Evolutionary conservation across 2,888 invertebrate genomes (phyloP).

Genomic region (Phaonia tiefii): DNA sequence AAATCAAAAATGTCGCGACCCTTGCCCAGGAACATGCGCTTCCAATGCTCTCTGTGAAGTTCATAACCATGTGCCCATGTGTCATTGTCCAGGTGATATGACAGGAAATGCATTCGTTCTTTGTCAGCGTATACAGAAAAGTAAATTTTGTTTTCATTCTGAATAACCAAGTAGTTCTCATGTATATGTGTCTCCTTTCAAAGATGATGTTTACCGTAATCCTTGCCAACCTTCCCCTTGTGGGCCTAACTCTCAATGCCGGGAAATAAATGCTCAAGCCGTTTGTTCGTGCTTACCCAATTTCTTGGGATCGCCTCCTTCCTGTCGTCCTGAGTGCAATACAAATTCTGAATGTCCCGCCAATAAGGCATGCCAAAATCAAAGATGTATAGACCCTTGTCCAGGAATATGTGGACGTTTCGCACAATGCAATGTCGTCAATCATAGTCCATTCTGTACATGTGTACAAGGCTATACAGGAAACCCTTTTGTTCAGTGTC

Average conservation of each 20-base stretch:
- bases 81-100: slow-evolving; percentile 86
- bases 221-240: slow-evolving; percentile 88
- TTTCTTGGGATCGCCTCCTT: slow-evolving; percentile 88
- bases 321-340: slow-evolving; percentile 89
- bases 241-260: slow-evolving; percentile 89
- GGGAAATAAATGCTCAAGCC: slow-evolving; percentile 86
- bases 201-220: slow-evolving; percentile 81
- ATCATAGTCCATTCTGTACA: slow-evolving; percentile 90
- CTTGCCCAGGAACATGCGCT: slow-evolving; percentile 87
- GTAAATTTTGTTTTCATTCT: slow-evolving; percentile 69
- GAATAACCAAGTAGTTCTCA: slow-evolving; percentile 80
- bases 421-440: slow-evolving; percentile 87
- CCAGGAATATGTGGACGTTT: slow-evolving; percentile 88
- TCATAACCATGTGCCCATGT: slow-evolving; percentile 87
- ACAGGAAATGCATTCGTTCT: slow-evolving; percentile 87
- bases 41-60: slow-evolving; percentile 86
- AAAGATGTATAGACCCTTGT: slow-evolving; percentile 90
- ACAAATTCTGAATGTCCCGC: slow-evolving; percentile 89
- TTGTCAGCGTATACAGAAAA: slow-evolving; percentile 80
- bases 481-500: slow-evolving; percentile 88
- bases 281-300: slow-evolving; percentile 89
- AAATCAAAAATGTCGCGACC: slow-evolving; percentile 86
- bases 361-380: slow-evolving; percentile 89
- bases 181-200: slow-evolving; percentile 15
- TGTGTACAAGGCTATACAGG: slow-evolving; percentile 86